A percentile compares a stretch with the other conserved stretches of the same genome.
Conservation (phyloP, 2,113 vertebrate species). For the Probosciger aterrimus region DNA sequence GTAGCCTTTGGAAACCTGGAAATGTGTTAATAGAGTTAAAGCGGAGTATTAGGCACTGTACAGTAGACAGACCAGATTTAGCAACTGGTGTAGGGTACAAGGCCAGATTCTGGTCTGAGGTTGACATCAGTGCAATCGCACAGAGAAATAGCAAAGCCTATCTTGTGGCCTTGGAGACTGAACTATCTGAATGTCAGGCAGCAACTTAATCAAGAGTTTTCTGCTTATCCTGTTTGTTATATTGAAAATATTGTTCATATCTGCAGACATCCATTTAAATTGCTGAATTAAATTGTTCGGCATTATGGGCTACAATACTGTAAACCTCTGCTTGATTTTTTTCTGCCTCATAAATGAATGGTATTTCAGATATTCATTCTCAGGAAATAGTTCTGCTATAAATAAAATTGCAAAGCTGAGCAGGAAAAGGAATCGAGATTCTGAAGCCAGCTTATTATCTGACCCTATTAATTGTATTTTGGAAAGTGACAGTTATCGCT, state of each 20-base stretch:
- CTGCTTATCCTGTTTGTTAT: background rate
- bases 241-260: slow-evolving; percentile 11
- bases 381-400: slow-evolving; percentile 68
- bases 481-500: background rate
- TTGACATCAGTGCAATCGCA: background rate
- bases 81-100: background rate
- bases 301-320: background rate
- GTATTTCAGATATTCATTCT: slow-evolving; percentile 66
- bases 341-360: slow-evolving; percentile 52
- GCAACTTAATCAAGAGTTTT: background rate
- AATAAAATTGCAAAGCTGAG: slow-evolving; percentile 62
- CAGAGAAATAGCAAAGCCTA: background rate
- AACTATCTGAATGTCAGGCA: background rate
- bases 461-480: background rate
- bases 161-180: background rate
- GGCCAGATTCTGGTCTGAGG: background rate
- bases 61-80: background rate
- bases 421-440: slow-evolving; percentile 19
- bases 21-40: background rate
- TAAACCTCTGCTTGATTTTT: slow-evolving; percentile 31
- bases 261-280: background rate
- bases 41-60: background rate
- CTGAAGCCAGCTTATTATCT: background rate
- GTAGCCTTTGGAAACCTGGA: background rate
- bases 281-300: background rate